phyloP scores from a whole-genome alignment of 2,888 invertebrate genomes.

The Tenthredo mesomela region DNA sequence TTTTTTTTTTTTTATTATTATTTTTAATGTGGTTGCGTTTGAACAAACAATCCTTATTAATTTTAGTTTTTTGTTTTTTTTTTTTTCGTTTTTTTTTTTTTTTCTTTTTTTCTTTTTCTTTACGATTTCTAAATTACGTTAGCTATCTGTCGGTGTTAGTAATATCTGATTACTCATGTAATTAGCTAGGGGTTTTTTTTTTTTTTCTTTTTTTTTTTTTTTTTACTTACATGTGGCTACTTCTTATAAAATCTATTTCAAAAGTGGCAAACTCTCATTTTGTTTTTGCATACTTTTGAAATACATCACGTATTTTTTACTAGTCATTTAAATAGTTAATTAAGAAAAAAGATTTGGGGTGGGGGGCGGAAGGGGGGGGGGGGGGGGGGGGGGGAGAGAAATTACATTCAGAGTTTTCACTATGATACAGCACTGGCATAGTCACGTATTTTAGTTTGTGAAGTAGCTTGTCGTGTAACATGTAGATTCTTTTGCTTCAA shows the following conservation, averaged over 20 bases:
- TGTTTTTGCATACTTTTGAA: constrained; percentile 56
- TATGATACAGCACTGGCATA: constrained; percentile 75
- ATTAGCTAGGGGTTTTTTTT: constrained; percentile 54
- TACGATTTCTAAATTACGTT: constrained; percentile 56
- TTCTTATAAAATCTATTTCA: constrained; percentile 60
- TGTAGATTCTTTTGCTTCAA: constrained; percentile 62
- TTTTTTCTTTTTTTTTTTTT: too few relatives aligned
- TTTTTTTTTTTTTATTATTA: constrained; percentile 35
- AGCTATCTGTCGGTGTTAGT: constrained; percentile 58
- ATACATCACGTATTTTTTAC: constrained; percentile 55
- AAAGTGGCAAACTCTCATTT: constrained; percentile 56
- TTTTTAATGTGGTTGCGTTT: constrained; percentile 40
- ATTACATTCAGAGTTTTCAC: constrained; percentile 69
- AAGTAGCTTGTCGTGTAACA: constrained; percentile 59
- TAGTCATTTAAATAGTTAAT: constrained; percentile 64
- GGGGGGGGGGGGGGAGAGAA: constrained; percentile 57
- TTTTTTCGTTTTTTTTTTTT: neutral
- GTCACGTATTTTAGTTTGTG: constrained; percentile 66
- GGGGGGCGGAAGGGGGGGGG: constrained; percentile 52
- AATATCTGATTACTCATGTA: constrained; percentile 56
- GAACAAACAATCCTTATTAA: constrained; percentile 30
- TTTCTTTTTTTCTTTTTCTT: neutral
- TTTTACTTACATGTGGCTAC: constrained; percentile 58
- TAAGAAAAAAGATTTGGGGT: constrained; percentile 60
- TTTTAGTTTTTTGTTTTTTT: neutral